Evolutionary conservation across 1,140 invertebrate genomes (phyloP).

Genomic region (Macrobrachium rosenbergii): DNA sequence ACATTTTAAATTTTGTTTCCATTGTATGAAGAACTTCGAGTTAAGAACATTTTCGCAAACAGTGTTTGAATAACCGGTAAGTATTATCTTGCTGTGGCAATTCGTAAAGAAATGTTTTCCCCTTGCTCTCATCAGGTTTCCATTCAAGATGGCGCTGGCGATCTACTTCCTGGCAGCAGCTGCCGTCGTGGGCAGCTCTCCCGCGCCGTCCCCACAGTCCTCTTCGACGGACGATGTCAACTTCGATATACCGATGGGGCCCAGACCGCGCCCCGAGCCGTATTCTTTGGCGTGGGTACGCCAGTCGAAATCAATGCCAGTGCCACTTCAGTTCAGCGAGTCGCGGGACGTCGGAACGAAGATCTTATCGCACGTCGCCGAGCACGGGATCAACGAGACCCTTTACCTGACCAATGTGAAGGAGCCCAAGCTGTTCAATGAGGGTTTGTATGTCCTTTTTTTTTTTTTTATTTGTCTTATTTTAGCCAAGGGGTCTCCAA

Average conservation of each 20-base stretch:
- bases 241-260: slow-evolving; percentile 28
- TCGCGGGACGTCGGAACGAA: slow-evolving; percentile 39
- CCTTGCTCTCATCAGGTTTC: too few relatives aligned
- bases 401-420: slow-evolving; percentile 77
- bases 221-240: too few relatives aligned
- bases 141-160: too few relatives aligned
- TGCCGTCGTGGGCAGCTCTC: neutral
- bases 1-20: too few relatives aligned
- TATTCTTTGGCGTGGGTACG: slow-evolving; percentile 60
- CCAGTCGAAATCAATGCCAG: slow-evolving; percentile 27
- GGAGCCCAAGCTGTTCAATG: slow-evolving; percentile 79
- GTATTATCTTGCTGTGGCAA: too few relatives aligned
- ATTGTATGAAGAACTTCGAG: too few relatives aligned
- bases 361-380: slow-evolving; percentile 66
- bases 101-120: too few relatives aligned
- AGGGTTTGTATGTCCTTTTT: slow-evolving; percentile 72
- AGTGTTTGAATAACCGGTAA: too few relatives aligned
- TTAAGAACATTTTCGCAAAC: too few relatives aligned
- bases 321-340: slow-evolving; percentile 57
- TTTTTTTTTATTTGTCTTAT: neutral
- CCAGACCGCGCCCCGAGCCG: slow-evolving; percentile 25
- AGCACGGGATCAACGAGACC: slow-evolving; percentile 78
- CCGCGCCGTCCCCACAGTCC: neutral
- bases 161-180: neutral
- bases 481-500: too few relatives aligned